phyloP scores from a whole-genome alignment of 2,113 vertebrate genomes.

The Hippocampus comes region DNA sequence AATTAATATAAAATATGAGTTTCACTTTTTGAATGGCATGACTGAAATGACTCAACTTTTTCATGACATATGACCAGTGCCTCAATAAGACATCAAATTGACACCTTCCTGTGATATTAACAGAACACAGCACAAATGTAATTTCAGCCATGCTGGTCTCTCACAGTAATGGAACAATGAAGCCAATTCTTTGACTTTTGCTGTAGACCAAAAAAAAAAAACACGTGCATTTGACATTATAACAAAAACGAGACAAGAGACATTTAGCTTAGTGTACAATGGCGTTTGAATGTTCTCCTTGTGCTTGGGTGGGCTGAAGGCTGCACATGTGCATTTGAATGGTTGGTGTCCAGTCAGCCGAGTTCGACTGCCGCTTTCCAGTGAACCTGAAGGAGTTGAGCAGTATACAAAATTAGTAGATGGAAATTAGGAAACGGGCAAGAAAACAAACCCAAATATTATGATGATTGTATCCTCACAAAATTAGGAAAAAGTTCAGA shows the following conservation, averaged over 20 bases:
- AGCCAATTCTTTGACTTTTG: too few species aligned
- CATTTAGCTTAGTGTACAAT: not conserved
- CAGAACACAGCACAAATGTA: not conserved
- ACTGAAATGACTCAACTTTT: too few species aligned
- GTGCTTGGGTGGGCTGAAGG: not conserved
- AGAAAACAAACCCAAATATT: not conserved
- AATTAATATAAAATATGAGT: too few species aligned
- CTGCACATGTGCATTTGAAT: not conserved
- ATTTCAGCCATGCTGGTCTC: not conserved
- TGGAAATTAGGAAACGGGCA: not conserved
- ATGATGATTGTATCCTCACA: not conserved
- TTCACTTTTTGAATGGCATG: too few species aligned
- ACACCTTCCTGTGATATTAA: not conserved
- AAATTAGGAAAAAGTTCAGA: slow-evolving; percentile 7
- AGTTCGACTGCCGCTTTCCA: not conserved
- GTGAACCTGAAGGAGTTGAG: not conserved
- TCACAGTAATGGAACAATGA: too few species aligned
- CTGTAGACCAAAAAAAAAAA: too few species aligned
- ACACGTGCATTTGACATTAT: not conserved
- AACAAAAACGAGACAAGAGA: not conserved
- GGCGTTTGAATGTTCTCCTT: not conserved
- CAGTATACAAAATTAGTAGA: too few species aligned
- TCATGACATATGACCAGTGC: too few species aligned
- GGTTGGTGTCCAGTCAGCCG: not conserved
- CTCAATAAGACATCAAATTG: not conserved